phyloP scores from a whole-genome alignment of 1,140 invertebrate genomes.

The Ceratitis capitata region DNA sequence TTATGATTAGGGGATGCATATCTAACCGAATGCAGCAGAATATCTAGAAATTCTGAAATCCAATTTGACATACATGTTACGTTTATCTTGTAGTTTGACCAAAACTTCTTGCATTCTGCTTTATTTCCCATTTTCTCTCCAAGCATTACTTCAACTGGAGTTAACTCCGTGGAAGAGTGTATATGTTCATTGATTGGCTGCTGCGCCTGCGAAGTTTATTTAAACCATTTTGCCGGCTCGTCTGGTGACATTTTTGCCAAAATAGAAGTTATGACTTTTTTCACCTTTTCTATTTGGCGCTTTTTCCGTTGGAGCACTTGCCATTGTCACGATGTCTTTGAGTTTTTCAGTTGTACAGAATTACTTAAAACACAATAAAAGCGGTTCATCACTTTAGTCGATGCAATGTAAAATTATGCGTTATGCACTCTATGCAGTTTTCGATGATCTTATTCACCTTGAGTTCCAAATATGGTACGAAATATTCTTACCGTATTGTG shows the following conservation, averaged over 20 bases:
- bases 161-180: neutral
- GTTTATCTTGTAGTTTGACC: too few species aligned
- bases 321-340: neutral
- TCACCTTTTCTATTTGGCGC: neutral
- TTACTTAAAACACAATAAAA: neutral
- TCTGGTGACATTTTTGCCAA: neutral
- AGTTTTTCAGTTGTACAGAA: neutral
- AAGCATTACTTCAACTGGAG: neutral
- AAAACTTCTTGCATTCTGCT: neutral
- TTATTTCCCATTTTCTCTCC: neutral
- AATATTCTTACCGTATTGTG: neutral
- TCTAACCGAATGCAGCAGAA: too few species aligned
- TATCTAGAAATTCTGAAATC: too few species aligned
- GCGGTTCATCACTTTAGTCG: too few species aligned
- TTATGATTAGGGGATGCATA: too few species aligned
- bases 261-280: neutral
- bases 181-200: neutral
- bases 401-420: too few species aligned
- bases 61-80: too few species aligned
- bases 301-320: neutral
- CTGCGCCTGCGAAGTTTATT: neutral
- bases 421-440: neutral
- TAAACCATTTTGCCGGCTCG: neutral
- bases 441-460: neutral
- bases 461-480: neutral